phyloP scores from a whole-genome alignment of 2,113 vertebrate species.

The Grantiella picta region DNA sequence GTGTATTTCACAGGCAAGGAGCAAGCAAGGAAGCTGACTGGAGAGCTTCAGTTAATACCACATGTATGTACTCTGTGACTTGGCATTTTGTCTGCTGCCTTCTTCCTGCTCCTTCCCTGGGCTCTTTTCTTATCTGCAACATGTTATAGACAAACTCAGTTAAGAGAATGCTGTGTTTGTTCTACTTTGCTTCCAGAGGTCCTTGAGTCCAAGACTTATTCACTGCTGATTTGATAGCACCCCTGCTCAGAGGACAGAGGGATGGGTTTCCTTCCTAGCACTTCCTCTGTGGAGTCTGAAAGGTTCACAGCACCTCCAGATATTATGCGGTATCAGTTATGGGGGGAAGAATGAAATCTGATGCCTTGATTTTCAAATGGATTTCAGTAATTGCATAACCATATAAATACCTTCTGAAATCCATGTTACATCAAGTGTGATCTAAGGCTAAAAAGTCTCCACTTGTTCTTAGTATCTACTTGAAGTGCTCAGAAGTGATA shows the following conservation, averaged over 20 bases:
- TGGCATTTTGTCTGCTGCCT: not conserved
- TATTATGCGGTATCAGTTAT: not conserved
- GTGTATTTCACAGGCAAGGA: not conserved
- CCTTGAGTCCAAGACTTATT: not conserved
- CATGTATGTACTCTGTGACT: not conserved
- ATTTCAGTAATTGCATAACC: not conserved
- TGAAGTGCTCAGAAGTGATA: not conserved
- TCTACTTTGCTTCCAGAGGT: not conserved
- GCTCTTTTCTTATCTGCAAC: not conserved
- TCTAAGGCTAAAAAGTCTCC: not conserved
- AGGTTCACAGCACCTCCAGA: not conserved
- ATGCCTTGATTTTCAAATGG: not conserved
- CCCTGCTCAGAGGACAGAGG: not conserved
- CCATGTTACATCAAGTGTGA: not conserved
- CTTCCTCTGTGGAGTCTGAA: not conserved
- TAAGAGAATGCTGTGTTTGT: not conserved
- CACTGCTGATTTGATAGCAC: not conserved
- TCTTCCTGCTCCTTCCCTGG: not conserved
- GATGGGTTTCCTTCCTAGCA: not conserved
- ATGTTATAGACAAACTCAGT: not conserved
- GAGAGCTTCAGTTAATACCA: not conserved
- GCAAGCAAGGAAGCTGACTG: not conserved
- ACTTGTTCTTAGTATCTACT: not conserved
- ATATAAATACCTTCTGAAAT: not conserved
- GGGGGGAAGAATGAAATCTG: not conserved